Evolutionary conservation across 2,888 invertebrate species (phyloP).

Genomic region (Pteria penguin): DNA sequence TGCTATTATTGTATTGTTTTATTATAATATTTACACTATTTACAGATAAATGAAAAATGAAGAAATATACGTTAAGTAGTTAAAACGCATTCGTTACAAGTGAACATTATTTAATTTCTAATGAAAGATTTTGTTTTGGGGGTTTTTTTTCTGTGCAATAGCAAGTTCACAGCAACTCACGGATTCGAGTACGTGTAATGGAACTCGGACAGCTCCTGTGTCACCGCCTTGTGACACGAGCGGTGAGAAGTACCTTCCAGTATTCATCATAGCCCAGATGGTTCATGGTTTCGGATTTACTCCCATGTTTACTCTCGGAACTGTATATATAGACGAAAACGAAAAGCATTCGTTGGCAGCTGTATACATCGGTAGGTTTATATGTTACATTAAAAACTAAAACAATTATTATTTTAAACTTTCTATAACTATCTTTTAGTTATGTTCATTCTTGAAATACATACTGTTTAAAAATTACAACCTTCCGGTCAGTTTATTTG

Average conservation of each 20-base stretch:
- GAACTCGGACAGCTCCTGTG: slow-evolving; percentile 15
- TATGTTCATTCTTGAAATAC: too few species aligned
- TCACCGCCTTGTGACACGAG: slow-evolving; percentile 39
- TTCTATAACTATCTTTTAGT: too few species aligned
- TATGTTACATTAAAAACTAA: background rate
- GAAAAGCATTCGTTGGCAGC: slow-evolving; percentile 56
- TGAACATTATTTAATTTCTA: too few species aligned
- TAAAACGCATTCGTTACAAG: too few species aligned
- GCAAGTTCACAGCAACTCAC: background rate
- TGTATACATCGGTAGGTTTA: slow-evolving; percentile 63
- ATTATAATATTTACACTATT: too few species aligned
- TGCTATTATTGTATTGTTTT: too few species aligned
- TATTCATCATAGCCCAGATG: slow-evolving; percentile 62
- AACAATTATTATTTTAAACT: background rate
- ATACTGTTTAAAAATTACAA: too few species aligned
- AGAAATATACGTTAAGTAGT: too few species aligned
- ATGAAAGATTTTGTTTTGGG: background rate
- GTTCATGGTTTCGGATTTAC: slow-evolving; percentile 64
- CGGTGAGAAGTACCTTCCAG: slow-evolving; percentile 57
- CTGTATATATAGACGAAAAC: slow-evolving; percentile 73
- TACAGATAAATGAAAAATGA: too few species aligned
- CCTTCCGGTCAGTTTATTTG: too few species aligned
- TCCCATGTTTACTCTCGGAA: slow-evolving; percentile 67
- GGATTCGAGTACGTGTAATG: slow-evolving; percentile 8
- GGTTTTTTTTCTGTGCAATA: background rate